These are phyloP conservation scores for Drosophila sordidula DNA, from an alignment of 2,888 invertebrate genomes.

Conservation along the genomic window DNA sequence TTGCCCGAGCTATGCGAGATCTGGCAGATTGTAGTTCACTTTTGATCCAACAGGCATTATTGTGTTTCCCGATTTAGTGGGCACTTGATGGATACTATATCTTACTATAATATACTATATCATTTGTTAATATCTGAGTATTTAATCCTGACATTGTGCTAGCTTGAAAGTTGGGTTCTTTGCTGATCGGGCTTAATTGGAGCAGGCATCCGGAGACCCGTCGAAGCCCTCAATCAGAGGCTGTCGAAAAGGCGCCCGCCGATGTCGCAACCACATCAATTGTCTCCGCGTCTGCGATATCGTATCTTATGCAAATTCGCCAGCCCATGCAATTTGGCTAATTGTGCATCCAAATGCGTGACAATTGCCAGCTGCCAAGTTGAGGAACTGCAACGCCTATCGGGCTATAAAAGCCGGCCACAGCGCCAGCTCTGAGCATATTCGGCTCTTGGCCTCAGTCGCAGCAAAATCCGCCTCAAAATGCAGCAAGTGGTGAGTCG, in stretches of 20 bases:
- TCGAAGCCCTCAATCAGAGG: conserved; percentile 10
- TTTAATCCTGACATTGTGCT: too few species aligned
- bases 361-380: conserved; percentile 37
- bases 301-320: conserved; percentile 29
- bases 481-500: conserved; percentile 58
- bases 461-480: conserved; percentile 5
- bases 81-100: too few species aligned
- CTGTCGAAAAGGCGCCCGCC: conserved; percentile 10
- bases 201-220: not conserved
- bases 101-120: too few species aligned
- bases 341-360: conserved; percentile 56
- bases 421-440: conserved; percentile 13
- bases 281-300: conserved; percentile 14
- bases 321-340: conserved; percentile 51
- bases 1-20: too few species aligned
- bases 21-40: too few species aligned
- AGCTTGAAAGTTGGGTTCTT: too few species aligned
- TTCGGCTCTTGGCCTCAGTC: conserved; percentile 19
- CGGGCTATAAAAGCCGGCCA: conserved; percentile 48
- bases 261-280: conserved; percentile 34
- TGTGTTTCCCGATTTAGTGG: too few species aligned
- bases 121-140: too few species aligned
- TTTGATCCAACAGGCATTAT: too few species aligned
- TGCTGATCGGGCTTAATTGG: not conserved
- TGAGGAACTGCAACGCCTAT: conserved; percentile 8